Evolutionary conservation across 2,797 vertebrate genomes (phyloP).

Genomic region (Echiichthys vipera): DNA sequence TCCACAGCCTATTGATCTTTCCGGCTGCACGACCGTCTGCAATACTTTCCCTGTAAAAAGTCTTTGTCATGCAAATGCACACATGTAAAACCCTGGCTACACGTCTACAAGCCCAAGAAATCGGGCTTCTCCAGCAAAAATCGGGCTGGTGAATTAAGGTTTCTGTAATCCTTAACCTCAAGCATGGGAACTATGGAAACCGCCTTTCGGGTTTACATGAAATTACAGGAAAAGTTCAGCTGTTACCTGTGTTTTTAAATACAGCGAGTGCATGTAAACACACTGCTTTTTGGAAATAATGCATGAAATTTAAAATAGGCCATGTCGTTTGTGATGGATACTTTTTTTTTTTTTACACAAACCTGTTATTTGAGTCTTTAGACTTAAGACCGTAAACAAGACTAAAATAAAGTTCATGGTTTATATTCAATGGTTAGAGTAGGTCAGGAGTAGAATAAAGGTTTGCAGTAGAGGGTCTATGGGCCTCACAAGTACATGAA

Average conservation of each 20-base stretch:
- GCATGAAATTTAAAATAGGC: not conserved
- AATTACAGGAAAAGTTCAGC: not conserved
- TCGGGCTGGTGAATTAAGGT: not conserved
- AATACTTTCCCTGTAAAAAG: not conserved
- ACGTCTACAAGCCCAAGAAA: not conserved
- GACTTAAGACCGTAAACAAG: not conserved
- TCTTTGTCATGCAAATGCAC: conserved; percentile 2
- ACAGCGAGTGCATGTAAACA: not conserved
- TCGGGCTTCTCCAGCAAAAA: not conserved
- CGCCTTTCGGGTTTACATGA: not conserved
- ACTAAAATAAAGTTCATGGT: not conserved
- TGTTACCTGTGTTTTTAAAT: not conserved
- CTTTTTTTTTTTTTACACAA: not conserved
- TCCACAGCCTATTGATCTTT: not conserved
- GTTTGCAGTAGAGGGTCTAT: not conserved
- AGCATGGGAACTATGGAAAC: not conserved
- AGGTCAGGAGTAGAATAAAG: not conserved
- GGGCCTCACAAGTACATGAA: not conserved
- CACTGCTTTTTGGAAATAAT: not conserved
- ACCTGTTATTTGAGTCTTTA: not conserved
- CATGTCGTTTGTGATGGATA: not conserved
- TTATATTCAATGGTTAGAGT: not conserved
- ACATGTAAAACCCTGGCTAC: not conserved
- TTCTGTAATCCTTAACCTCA: not conserved
- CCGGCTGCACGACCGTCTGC: not conserved